phyloP scores from a whole-genome alignment of 1,140 invertebrate species.

The Trichonephila clavipes region DNA sequence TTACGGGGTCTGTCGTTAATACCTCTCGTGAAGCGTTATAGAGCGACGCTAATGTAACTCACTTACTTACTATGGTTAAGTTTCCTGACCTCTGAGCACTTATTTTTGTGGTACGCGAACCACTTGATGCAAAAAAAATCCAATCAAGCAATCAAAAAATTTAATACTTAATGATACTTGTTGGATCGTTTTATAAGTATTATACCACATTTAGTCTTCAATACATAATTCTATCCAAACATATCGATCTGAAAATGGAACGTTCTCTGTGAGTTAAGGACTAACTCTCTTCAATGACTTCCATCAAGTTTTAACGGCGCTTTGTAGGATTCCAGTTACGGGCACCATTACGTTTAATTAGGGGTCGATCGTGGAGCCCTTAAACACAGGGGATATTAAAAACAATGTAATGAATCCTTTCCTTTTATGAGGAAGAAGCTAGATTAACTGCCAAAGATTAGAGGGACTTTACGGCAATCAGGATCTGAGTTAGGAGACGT shows the following conservation, averaged over 20 bases:
- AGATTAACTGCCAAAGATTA: neutral
- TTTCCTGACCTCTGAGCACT: too few relatives aligned
- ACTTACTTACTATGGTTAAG: too few relatives aligned
- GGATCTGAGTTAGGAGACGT: neutral
- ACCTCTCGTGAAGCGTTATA: too few relatives aligned
- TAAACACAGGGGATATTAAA: neutral
- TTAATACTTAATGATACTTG: too few relatives aligned
- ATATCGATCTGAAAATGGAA: neutral
- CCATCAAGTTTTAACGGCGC: neutral
- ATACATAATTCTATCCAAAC: too few relatives aligned
- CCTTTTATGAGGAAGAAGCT: neutral
- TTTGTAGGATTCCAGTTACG: neutral
- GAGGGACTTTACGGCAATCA: neutral
- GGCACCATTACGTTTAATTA: slow-evolving; percentile 13
- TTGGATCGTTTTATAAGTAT: too few relatives aligned
- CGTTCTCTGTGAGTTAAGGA: neutral
- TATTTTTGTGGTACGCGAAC: too few relatives aligned
- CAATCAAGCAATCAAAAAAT: too few relatives aligned
- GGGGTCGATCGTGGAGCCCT: neutral
- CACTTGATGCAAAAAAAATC: too few relatives aligned
- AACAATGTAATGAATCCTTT: neutral
- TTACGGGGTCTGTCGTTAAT: too few relatives aligned
- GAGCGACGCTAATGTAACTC: too few relatives aligned
- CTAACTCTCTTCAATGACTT: neutral
- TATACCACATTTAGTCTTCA: too few relatives aligned